Evolutionary conservation across 2,113 vertebrate genomes (phyloP).

Genomic region (Diglossa brunneiventris): DNA sequence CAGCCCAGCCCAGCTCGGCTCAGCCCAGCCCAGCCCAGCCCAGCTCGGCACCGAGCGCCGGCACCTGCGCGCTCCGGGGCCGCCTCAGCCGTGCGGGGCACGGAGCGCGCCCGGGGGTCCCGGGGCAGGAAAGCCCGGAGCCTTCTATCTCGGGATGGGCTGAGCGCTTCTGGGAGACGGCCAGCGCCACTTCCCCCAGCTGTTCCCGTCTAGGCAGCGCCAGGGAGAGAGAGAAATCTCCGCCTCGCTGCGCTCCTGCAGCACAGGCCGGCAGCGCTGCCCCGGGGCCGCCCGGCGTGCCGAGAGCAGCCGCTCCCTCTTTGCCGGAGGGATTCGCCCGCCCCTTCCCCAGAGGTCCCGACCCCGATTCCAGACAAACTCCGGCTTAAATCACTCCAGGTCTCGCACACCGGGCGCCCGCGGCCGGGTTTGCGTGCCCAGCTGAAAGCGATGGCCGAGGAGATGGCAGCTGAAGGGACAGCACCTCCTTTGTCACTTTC

Average conservation of each 20-base stretch:
- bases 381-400: not conserved
- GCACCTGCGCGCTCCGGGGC: not conserved
- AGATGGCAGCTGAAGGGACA: not conserved
- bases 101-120: not conserved
- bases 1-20: not conserved
- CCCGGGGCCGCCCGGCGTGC: not conserved
- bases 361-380: not conserved
- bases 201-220: not conserved
- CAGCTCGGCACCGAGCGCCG: fast-evolving
- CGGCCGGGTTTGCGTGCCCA: not conserved
- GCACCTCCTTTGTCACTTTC: not conserved
- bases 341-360: not conserved
- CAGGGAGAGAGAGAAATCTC: not conserved
- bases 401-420: not conserved
- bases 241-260: not conserved
- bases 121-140: not conserved
- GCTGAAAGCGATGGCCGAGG: not conserved
- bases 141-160: not conserved
- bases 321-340: not conserved
- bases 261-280: not conserved
- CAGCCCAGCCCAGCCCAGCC: not conserved
- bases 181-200: not conserved
- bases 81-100: not conserved
- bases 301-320: not conserved
- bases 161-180: not conserved